Base-by-base conservation (phyloP, 2,888 invertebrate genomes). In the Dryomyza anilis region DNA sequence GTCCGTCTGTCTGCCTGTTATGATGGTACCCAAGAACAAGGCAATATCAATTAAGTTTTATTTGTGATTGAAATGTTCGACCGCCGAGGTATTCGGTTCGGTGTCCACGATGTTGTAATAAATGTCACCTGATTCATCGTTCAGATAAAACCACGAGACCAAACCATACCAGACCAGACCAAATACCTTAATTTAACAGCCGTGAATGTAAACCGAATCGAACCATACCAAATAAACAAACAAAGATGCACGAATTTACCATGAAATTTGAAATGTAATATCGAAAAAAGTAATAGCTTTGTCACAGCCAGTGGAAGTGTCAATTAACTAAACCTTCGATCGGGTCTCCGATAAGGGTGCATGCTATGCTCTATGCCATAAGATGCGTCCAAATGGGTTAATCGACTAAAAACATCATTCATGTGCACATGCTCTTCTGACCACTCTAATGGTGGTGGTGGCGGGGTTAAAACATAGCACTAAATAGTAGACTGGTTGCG, bases 51-150 rank as follows among this genome's bases (percentile, higher is more conserved):
- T 69, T 67, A 70, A 69, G 65, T 67, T 67, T 66, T 67, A 66
- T 66, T 69, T 68, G 69, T 69, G 70, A 71, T 71, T 71, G 70
- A 71, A 71, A 66, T 67, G 69, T 65, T 65, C 58, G 67, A 68
- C 69, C 70, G 69, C 70, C 67, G 50, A 63, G 69, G 69, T 67
- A 66, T 65, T 68, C 67, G n/a, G n/a, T 67, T 66, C 67, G 64
- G 65, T 67, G 67, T 27, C 39, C 21, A 36, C 48, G 48, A 21
- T 50, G 59, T 52, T 59, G 69, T 70, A 73, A 76, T 72, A 73
- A 74, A 73, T 70, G 73, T 71, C 66, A 76, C 73, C 79, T 80
- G 80, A 79, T 80, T 76, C 78, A 77, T 76, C 68, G 68, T 68
- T 68, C 66, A 69, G 70, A 71, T 71, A 71, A 71, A 67, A 14